These are phyloP conservation scores for Crypturellus tataupa DNA, from an alignment of 2,797 vertebrate species.

Conservation along the genomic window DNA sequence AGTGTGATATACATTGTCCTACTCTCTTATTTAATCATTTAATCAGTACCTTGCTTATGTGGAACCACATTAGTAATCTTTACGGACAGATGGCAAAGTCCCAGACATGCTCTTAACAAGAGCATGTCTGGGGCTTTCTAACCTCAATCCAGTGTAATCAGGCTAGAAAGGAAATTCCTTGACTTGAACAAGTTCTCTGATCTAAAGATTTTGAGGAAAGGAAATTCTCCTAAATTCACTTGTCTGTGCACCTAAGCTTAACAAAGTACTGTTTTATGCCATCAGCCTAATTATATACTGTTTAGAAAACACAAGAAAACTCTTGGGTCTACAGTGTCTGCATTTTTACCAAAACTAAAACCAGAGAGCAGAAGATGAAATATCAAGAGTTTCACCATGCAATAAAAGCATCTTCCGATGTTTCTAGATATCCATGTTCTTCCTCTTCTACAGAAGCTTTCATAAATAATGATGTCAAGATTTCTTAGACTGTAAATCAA, in stretches of 20 bases:
- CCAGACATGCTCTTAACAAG: neutral
- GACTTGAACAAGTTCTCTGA: neutral
- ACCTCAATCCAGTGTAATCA: neutral
- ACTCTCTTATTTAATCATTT: neutral
- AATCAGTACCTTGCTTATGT: neutral
- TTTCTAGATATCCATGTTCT: neutral
- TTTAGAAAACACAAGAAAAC: neutral
- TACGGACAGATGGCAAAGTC: neutral
- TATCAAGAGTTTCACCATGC: neutral
- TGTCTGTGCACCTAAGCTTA: neutral
- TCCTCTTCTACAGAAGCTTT: neutral
- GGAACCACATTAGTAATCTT: neutral
- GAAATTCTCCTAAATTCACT: neutral
- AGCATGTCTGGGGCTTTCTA: neutral
- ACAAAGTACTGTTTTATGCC: accelerated
- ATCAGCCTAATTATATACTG: neutral
- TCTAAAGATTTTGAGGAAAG: neutral
- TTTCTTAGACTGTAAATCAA: neutral
- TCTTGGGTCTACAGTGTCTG: neutral
- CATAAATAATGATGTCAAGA: neutral
- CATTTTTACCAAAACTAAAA: neutral
- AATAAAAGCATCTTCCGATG: neutral
- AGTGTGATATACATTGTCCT: neutral
- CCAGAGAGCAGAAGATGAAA: neutral
- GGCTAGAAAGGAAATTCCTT: neutral